phyloP scores from a whole-genome alignment of 2,888 invertebrate genomes.

The Neria commutata region DNA sequence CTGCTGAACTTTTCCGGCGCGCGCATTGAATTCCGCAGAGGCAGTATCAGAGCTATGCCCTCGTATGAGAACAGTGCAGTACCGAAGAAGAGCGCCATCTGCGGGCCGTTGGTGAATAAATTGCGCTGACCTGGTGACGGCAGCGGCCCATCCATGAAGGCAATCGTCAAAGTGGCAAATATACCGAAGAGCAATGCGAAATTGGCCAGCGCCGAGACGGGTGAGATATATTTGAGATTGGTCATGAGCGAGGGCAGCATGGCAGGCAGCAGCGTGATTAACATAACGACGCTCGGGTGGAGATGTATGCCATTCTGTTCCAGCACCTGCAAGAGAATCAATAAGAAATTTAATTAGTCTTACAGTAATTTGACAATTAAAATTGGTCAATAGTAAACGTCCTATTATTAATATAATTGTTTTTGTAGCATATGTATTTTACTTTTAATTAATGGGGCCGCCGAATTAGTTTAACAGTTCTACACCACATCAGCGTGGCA shows the following conservation, averaged over 20 bases:
- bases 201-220: conserved; percentile 80
- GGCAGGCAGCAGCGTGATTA: conserved; percentile 50
- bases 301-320: conserved; percentile 49
- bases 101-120: conserved; percentile 67
- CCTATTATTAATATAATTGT: not conserved
- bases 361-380: too few relatives aligned
- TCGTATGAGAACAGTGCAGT: conserved; percentile 96
- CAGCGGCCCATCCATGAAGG: conserved; percentile 72
- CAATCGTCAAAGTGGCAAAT: conserved; percentile 77
- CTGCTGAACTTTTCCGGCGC: conserved; percentile 78
- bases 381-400: not conserved
- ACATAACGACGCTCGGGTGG: conserved; percentile 47
- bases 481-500: not conserved
- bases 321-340: conserved; percentile 62
- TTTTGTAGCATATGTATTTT: too few relatives aligned
- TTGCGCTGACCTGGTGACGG: conserved; percentile 67
- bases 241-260: conserved; percentile 56
- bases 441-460: too few relatives aligned
- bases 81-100: conserved; percentile 89
- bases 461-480: too few relatives aligned
- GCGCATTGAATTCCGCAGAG: conserved; percentile 90
- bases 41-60: conserved; percentile 90
- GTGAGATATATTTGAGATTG: conserved; percentile 65
- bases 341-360: too few relatives aligned
- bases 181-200: conserved; percentile 72